phyloP scores from a whole-genome alignment of 2,797 vertebrate species.

The Erethizon dorsatum region DNA sequence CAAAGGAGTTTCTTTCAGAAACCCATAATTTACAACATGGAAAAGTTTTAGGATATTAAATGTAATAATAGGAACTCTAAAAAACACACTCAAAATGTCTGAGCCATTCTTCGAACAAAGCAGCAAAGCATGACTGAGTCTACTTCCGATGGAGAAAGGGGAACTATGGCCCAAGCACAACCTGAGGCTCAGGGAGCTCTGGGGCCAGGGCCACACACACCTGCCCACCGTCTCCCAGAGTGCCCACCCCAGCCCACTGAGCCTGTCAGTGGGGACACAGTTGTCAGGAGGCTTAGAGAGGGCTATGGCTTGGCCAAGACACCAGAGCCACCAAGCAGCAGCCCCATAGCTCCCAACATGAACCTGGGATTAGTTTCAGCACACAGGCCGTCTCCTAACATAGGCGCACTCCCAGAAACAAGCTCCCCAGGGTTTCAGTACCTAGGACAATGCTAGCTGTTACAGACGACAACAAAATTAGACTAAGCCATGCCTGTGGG shows the following conservation, averaged over 20 bases:
- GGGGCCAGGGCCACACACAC: not conserved
- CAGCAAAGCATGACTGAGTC: not conserved
- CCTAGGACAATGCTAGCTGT: not conserved
- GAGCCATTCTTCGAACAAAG: not conserved
- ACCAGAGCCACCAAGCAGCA: not conserved
- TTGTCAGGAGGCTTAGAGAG: not conserved
- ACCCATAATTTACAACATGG: not conserved
- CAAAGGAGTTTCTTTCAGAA: not conserved
- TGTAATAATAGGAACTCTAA: not conserved
- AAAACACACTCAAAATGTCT: not conserved
- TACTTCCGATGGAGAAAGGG: not conserved
- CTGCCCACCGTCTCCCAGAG: not conserved
- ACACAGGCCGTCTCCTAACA: not conserved
- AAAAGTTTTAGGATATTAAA: not conserved
- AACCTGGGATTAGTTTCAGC: not conserved
- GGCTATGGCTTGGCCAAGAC: not conserved
- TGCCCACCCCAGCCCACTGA: not conserved
- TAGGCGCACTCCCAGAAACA: no score
- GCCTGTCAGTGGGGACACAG: not conserved
- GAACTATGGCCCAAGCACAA: not conserved
- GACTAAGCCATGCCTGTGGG: not conserved
- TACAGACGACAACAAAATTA: not conserved
- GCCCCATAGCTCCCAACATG: not conserved
- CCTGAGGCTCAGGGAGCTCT: fast-evolving
- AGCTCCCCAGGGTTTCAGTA: fast-evolving